Conservation (phyloP, 2,797 vertebrate species). For the Momotus momota region DNA sequence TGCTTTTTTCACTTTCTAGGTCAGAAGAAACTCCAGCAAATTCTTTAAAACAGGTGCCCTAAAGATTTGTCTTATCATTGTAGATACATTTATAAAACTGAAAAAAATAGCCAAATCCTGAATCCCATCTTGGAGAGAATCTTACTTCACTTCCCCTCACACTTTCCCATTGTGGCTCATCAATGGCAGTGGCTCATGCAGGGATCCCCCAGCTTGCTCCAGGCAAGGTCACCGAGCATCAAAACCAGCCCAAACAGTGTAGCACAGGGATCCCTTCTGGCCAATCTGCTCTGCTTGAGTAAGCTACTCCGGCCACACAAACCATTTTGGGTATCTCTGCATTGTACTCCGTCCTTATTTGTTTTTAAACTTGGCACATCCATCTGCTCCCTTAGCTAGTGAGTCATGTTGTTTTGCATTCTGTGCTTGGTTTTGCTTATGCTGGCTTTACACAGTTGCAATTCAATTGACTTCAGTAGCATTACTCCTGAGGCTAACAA, state of each 20-base stretch:
- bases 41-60: background rate
- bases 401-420: background rate
- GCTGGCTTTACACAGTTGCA: background rate
- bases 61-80: conserved; percentile 1
- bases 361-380: background rate
- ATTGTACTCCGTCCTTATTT: background rate
- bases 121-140: background rate
- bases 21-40: conserved; percentile 23
- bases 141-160: background rate
- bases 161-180: background rate
- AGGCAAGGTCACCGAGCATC: background rate
- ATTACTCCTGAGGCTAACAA: background rate
- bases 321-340: background rate
- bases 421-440: background rate
- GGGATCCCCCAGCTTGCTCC: background rate
- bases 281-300: background rate
- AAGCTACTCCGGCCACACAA: background rate
- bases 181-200: background rate
- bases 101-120: background rate
- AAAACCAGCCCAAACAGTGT: accelerated
- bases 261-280: background rate
- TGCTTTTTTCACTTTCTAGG: conserved; percentile 23
- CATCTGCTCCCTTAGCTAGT: background rate
- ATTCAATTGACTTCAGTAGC: background rate
- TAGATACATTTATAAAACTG: background rate